Evolutionary conservation across 2,797 vertebrate genomes (phyloP).

Genomic region (Enteromius treurensis): DNA sequence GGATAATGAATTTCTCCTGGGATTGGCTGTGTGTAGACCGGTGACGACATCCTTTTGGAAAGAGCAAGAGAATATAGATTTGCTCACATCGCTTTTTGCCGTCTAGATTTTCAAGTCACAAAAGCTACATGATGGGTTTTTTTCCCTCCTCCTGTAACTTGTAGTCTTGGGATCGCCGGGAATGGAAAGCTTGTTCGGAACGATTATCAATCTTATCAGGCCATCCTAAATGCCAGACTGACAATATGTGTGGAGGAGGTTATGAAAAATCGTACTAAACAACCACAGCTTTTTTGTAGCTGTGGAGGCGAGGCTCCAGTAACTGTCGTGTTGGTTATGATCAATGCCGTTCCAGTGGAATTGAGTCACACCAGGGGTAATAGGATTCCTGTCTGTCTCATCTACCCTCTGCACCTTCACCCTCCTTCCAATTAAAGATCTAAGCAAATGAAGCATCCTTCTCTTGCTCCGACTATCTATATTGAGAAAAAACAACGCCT

Average conservation of each 20-base stretch:
- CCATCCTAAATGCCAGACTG: conserved; percentile 29
- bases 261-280: conserved; percentile 30
- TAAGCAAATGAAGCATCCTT: conserved; percentile 8
- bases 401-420: conserved; percentile 45
- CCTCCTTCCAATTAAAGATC: conserved; percentile 52
- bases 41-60: conserved; percentile 39
- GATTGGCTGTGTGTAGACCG: conserved; percentile 39
- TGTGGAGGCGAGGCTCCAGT: conserved; percentile 31
- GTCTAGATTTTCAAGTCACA: conserved; percentile 15
- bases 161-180: conserved; percentile 6
- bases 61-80: conserved; percentile 50
- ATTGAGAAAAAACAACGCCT: conserved; percentile 32
- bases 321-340: conserved; percentile 47
- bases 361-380: conserved; percentile 45
- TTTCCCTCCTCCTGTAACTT: not conserved
- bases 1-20: conserved; percentile 48
- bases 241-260: conserved; percentile 30
- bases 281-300: not conserved
- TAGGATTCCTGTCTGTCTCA: conserved; percentile 46
- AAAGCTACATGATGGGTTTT: not conserved
- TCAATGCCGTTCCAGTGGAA: conserved; percentile 34
- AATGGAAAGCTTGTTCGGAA: conserved; percentile 26
- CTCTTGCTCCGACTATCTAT: conserved; percentile 30
- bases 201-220: conserved; percentile 34
- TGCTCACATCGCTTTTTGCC: conserved; percentile 16